These are phyloP conservation scores for Ivindomyrus marchei DNA, from an alignment of 2,113 vertebrate species.

Conservation along the genomic window DNA sequence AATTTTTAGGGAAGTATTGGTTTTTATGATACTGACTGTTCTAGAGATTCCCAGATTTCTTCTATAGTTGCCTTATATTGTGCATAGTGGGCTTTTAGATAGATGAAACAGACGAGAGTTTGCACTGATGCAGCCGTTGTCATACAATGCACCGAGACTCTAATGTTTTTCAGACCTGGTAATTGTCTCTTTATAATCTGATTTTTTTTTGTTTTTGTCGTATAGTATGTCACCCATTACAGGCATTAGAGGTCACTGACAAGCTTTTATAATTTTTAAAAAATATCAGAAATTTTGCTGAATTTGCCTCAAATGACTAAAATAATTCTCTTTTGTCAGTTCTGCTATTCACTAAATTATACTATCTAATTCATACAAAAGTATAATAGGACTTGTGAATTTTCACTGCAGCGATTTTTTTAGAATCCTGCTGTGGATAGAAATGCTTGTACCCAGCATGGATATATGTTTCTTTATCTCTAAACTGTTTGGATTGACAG, in stretches of 20 bases:
- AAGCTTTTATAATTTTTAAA: background rate
- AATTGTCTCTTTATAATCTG: background rate
- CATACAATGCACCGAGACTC: background rate
- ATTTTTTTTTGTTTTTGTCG: background rate
- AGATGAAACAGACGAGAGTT: background rate
- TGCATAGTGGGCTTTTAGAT: background rate
- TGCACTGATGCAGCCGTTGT: background rate
- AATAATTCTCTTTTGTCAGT: background rate
- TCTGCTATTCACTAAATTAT: background rate
- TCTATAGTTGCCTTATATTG: background rate
- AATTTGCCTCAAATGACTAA: background rate
- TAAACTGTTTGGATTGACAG: background rate
- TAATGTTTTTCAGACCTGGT: background rate
- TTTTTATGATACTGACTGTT: background rate
- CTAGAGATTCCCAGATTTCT: background rate
- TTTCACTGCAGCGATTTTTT: background rate
- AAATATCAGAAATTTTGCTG: background rate
- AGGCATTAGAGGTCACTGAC: background rate
- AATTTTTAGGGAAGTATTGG: background rate
- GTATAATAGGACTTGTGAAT: background rate
- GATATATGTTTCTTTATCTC: background rate
- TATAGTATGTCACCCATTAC: background rate
- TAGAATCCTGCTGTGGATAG: background rate
- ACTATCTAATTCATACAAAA: background rate
- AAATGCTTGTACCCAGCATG: background rate